Evolutionary conservation across 2,113 vertebrate species (phyloP), one percentile per base, ranked within the genome.

Genomic region (Pachypanchax playfairii): DNA sequence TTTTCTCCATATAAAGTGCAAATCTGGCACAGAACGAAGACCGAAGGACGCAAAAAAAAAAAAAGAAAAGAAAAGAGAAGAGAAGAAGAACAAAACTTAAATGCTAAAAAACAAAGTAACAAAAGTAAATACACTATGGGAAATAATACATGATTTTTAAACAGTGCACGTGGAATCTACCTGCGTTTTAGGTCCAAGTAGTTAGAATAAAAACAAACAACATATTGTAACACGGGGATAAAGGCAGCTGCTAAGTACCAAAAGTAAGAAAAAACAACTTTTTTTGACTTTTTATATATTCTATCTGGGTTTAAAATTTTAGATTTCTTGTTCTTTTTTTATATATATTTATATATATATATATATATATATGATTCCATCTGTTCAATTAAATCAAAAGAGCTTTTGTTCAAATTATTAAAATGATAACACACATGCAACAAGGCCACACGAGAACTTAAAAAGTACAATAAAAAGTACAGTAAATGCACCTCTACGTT

Each of bases 1-100:
- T 64, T 52, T 43, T 54, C 55, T 55, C 81, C 62, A 84, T 61
- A 81, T 91, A 92, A 92, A 93, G 92, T 93, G 90, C 92, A 91
- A 90, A 81, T 86, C 75, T 84, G 85, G 75, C 86, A 91, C 83
- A 89, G 44, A 84, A 47, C 52, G 80, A 77, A 25, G 75, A 73
- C 56, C 72, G 56, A 59, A 68, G 63, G 7, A 53, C 33, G 70
- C 39, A 48, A 20, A 59, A 61, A 50, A 64, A 51, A 5, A 13
- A 4, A 26, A 20, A 63, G 52, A 3, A 2, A 31, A 15, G 49
- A 65, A 58, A 52, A 21, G 26, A 26, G 42, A 46, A 64, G 13
- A 14, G 17, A 17, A 38, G 17, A 79, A 55, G 66, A 35, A 75
- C 18, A 31, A 25, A 51, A 65, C n/a, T n/a, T n/a, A n/a, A n/a